Evolutionary conservation across 2,888 invertebrate genomes (phyloP).

Genomic region (Julus scandinavius): DNA sequence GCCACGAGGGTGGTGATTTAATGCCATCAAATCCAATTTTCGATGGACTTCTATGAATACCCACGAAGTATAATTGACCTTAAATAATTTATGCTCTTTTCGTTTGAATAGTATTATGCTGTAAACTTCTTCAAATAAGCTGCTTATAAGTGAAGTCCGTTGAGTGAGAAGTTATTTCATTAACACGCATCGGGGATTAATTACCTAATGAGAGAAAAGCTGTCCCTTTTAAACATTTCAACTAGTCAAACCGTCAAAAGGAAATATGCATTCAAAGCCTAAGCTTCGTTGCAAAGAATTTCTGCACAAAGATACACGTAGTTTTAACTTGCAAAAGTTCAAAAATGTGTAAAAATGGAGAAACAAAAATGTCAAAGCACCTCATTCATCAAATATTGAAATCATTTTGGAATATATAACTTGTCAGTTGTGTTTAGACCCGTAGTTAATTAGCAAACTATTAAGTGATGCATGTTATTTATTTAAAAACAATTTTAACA

Average conservation of each 20-base stretch:
- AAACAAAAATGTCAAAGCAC: too few relatives aligned
- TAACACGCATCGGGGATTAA: background rate
- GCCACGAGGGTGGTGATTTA: background rate
- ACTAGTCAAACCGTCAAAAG: background rate
- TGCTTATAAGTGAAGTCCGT: background rate
- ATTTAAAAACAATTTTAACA: too few relatives aligned
- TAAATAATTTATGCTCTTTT: background rate
- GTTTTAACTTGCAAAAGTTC: too few relatives aligned
- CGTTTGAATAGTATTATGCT: background rate
- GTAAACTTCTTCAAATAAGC: background rate
- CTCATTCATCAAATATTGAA: too few relatives aligned
- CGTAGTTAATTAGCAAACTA: too few relatives aligned
- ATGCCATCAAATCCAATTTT: constrained; percentile 1
- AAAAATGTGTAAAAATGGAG: too few relatives aligned
- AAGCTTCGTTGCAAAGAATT: too few relatives aligned
- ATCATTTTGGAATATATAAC: too few relatives aligned
- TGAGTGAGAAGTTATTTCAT: background rate
- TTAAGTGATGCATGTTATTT: too few relatives aligned
- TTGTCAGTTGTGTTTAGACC: too few relatives aligned
- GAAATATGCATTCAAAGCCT: too few relatives aligned
- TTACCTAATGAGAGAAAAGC: background rate
- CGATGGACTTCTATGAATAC: background rate
- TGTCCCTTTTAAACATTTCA: background rate
- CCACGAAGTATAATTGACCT: background rate
- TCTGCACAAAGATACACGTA: too few relatives aligned